Base-by-base conservation (phyloP, 2,797 vertebrate species). In the Sylvilagus floridanus region DNA sequence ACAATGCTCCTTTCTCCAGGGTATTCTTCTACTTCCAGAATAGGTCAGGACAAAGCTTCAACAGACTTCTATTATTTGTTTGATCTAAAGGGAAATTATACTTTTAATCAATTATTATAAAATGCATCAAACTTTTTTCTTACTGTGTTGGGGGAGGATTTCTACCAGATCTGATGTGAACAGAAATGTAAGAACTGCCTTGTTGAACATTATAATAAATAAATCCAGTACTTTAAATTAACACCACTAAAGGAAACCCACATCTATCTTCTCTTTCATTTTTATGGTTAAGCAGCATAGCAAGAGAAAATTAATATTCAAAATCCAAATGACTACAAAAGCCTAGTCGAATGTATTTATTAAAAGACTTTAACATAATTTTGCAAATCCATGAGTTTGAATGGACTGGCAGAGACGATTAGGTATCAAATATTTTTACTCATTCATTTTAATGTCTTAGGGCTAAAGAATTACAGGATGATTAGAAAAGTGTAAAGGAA, bases 261-360 rank as follows among this genome's bases (percentile, higher is more conserved):
- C 32, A 83, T 91, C 57, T 92, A 93, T 86, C 42, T 91, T 78
- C 88, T 76, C 94, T 92, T 94, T 94, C 77, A 65, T 88, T 96
- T 96, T 94, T 90, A 95, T 86, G 77, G 78, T 50, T 94, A 92
- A 90, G 91, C 57, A 88, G 83, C 66, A 94, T 76, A 95, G 86
- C 79, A 86, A 94, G 85, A 93, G 82, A 94, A 96, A 96, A 96
- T 95, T 97, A 96, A 97, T 96, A 94, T 96, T 96, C 91, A 93
- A 96, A 97, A 92, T 95, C 76, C 68, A 96, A 97, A 97, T 92
- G 93, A 95, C 90, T 96, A 95, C 82, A 96, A 94, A 97, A 96
- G 82, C 85, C 92, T 92, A 90, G 83, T 96, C 85, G 93, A 97
- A 95, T 97, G 85, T 96, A 92, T 94, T 96, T 95, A 35, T 96